Evolutionary conservation across 2,797 vertebrate genomes (phyloP).

Genomic region (Petrocephalus schoutedeni): DNA sequence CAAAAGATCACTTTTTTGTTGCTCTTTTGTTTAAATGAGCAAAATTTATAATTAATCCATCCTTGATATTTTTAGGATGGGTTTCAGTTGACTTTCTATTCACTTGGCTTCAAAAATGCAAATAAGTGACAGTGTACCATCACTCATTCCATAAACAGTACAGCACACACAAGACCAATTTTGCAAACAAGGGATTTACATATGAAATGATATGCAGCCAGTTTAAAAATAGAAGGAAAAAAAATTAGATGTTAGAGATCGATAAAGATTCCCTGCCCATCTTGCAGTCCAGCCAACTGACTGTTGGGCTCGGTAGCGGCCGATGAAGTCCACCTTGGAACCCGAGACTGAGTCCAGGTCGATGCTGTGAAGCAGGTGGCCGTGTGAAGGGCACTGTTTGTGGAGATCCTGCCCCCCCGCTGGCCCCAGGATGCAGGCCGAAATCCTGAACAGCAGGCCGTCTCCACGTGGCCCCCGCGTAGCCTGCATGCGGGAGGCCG

Average conservation of each 20-base stretch:
- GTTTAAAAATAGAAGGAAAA: not conserved
- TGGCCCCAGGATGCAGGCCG: not conserved
- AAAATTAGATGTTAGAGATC: not conserved
- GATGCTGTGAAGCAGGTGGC: constrained; percentile 3
- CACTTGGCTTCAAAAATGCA: not conserved
- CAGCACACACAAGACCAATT: not conserved
- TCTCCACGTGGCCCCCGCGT: not conserved
- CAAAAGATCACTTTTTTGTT: not conserved
- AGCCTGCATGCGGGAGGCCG: not conserved
- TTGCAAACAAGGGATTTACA: not conserved
- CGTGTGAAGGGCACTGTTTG: not conserved
- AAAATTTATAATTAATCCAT: not conserved
- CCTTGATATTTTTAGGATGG: not conserved
- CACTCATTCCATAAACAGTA: not conserved
- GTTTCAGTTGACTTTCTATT: not conserved
- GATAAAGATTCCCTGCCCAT: not conserved
- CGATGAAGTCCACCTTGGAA: not conserved
- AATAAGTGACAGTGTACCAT: not conserved
- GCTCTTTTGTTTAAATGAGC: not conserved
- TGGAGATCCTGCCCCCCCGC: not conserved
- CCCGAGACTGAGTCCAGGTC: not conserved
- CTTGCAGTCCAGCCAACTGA: not conserved
- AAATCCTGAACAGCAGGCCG: not conserved
- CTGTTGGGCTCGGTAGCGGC: not conserved
- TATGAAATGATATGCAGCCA: not conserved